Conservation (phyloP, 2,888 invertebrate genomes). For the Hirtodrosophila cameraria region DNA sequence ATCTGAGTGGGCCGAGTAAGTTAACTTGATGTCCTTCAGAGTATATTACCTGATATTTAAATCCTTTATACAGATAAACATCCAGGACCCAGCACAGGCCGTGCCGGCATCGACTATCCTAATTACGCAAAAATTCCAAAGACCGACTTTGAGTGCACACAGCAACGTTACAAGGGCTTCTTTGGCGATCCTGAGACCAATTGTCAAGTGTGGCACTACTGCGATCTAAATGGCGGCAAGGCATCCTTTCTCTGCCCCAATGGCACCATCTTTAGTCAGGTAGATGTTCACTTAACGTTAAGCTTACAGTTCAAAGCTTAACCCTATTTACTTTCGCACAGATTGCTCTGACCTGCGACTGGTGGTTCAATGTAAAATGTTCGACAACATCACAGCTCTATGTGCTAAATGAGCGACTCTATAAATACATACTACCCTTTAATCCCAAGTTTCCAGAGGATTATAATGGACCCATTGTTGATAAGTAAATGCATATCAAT, state of each 20-base stretch:
- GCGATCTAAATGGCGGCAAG: constrained; percentile 94
- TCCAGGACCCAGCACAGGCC: constrained; percentile 85
- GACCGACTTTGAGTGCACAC: constrained; percentile 92
- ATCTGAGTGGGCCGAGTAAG: constrained; percentile 71
- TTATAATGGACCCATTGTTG: constrained; percentile 94
- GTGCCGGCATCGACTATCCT: constrained; percentile 92
- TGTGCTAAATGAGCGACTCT: constrained; percentile 93
- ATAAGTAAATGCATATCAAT: constrained; percentile 86
- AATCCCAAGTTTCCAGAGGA: constrained; percentile 96
- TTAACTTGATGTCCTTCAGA: no score
- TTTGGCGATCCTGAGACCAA: constrained; percentile 94
- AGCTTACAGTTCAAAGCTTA: neutral
- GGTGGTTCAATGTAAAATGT: constrained; percentile 97
- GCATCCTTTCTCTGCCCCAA: constrained; percentile 95
- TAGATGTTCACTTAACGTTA: constrained; percentile 27
- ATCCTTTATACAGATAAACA: constrained; percentile 75
- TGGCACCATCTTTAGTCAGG: constrained; percentile 95
- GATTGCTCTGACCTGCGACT: constrained; percentile 94
- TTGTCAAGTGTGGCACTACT: constrained; percentile 97
- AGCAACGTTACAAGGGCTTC: constrained; percentile 94
- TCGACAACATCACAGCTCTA: constrained; percentile 92
- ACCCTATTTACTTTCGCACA: constrained; percentile 29
- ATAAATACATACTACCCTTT: constrained; percentile 93
- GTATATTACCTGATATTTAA: no score
- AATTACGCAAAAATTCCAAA: constrained; percentile 90